phyloP scores from a whole-genome alignment of 2,888 invertebrate genomes.

The Diploptera punctata region DNA sequence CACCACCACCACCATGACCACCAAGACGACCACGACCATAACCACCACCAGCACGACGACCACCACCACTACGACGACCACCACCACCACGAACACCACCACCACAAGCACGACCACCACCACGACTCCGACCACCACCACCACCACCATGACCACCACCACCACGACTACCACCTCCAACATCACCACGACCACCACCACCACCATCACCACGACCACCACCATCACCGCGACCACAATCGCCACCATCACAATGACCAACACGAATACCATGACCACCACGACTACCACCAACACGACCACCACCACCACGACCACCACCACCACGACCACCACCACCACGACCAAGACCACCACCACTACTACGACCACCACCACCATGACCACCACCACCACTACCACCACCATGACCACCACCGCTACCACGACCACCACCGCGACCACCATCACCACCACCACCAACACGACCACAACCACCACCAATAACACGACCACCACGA shows the following conservation, averaged over 20 bases:
- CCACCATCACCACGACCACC: constrained; percentile 2
- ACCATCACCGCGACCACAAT: not conserved
- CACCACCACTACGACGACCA: not conserved
- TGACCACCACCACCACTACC: not conserved
- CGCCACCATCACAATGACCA: not conserved
- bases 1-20: not conserved
- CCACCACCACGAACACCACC: not conserved
- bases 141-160: not conserved
- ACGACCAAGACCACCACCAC: not conserved
- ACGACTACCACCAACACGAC: not conserved
- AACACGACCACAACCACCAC: not conserved
- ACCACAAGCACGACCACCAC: not conserved
- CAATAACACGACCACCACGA: too few relatives aligned
- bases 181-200: not conserved
- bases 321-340: constrained; percentile 1
- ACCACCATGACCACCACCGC: not conserved
- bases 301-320: not conserved
- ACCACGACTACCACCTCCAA: not conserved
- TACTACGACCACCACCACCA: constrained; percentile 2
- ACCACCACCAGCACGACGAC: not conserved
- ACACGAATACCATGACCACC: not conserved
- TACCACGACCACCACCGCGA: not conserved
- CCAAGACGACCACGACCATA: not conserved
- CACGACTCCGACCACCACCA: not conserved
- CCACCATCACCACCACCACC: not conserved